These are phyloP conservation scores for Nomada goodeniana DNA, from an alignment of 2,888 invertebrate genomes.

Conservation along the genomic window DNA sequence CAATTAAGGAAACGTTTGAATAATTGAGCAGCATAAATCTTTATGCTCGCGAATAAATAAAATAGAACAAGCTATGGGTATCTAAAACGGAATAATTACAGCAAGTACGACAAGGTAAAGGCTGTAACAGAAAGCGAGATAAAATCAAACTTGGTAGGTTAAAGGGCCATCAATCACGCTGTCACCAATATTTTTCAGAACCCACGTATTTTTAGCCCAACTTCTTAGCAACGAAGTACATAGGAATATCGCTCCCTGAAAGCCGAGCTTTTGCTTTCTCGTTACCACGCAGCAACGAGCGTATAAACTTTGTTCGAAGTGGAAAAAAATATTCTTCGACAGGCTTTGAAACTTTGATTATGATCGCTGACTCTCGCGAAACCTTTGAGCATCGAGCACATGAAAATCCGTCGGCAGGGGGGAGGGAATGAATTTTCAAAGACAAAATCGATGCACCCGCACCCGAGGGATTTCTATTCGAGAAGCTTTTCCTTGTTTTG, in stretches of 20 bases:
- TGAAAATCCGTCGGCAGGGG: background rate
- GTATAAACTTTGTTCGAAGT: background rate
- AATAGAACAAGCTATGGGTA: too few relatives aligned
- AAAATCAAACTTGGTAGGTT: too few relatives aligned
- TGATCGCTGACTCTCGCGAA: background rate
- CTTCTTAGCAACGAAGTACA: background rate
- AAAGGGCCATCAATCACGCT: too few relatives aligned
- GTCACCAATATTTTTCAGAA: background rate
- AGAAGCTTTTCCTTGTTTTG: background rate
- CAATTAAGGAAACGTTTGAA: too few relatives aligned
- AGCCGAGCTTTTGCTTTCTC: background rate
- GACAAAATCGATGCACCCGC: background rate
- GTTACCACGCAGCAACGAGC: background rate
- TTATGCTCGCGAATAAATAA: too few relatives aligned
- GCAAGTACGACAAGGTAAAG: too few relatives aligned
- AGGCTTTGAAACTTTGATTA: slow-evolving; percentile 8
- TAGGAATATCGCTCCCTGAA: background rate
- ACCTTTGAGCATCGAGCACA: slow-evolving; percentile 9
- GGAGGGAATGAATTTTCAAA: background rate
- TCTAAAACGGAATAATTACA: too few relatives aligned
- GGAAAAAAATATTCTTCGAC: background rate
- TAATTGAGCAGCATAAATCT: too few relatives aligned
- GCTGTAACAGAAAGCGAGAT: too few relatives aligned
- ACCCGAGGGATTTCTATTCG: background rate
- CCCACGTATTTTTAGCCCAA: background rate